Evolutionary conservation across 2,888 invertebrate species (phyloP).

Genomic region (Bellardia pandia): DNA sequence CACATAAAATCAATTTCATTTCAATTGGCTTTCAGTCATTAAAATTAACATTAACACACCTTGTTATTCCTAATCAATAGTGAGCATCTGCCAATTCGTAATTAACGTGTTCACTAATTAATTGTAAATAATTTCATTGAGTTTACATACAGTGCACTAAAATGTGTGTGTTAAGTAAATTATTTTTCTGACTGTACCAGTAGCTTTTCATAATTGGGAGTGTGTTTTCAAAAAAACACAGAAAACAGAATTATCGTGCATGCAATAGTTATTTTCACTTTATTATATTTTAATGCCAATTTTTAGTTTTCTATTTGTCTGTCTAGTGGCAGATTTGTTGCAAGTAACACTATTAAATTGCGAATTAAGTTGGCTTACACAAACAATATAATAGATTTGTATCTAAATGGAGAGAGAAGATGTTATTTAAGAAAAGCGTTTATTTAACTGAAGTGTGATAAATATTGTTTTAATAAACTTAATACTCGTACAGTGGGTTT

Average conservation of each 20-base stretch:
- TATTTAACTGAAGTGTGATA: no score
- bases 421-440: no score
- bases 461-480: no score
- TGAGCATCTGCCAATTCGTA: no score
- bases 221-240: background rate
- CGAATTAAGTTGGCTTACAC: background rate
- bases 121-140: no score
- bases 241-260: background rate
- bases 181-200: background rate
- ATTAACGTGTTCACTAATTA: no score
- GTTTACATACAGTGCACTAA: no score
- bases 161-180: background rate
- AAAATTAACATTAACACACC: no score
- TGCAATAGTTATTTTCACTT: constrained; percentile 22
- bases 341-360: background rate
- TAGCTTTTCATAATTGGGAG: background rate
- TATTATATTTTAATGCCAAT: constrained; percentile 16
- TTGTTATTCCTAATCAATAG: no score
- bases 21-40: no score
- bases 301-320: background rate
- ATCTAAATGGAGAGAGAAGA: background rate
- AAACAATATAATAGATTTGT: background rate
- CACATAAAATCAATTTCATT: no score
- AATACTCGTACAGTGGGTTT: no score
- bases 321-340: background rate